Evolutionary conservation across 2,113 vertebrate genomes (phyloP).

Genomic region (Lagopus muta): DNA sequence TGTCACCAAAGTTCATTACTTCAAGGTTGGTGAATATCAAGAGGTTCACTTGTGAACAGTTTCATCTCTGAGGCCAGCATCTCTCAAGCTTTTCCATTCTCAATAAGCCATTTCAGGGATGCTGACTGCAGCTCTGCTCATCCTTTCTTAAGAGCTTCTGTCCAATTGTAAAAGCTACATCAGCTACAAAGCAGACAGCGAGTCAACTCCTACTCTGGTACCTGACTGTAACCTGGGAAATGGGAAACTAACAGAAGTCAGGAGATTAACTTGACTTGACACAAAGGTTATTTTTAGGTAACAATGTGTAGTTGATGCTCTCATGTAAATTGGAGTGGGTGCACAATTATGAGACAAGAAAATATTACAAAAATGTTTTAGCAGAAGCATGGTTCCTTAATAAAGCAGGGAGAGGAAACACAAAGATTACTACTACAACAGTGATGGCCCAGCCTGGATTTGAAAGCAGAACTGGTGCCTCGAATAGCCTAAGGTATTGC

Average conservation of each 20-base stretch:
- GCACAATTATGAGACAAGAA: neutral
- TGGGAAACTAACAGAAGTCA: neutral
- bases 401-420: neutral
- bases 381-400: neutral
- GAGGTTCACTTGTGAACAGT: neutral
- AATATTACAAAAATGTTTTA: neutral
- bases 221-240: neutral
- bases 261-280: constrained; percentile 5
- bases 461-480: constrained; percentile 2
- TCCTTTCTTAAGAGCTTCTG: neutral
- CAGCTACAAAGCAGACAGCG: neutral
- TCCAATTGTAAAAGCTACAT: neutral
- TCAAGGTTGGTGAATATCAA: neutral
- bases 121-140: neutral
- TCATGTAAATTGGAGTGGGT: neutral
- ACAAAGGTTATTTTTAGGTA: neutral
- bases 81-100: neutral
- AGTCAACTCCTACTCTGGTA: neutral
- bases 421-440: neutral
- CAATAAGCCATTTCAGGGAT: neutral
- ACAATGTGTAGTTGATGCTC: neutral
- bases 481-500: constrained; percentile 30
- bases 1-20: neutral
- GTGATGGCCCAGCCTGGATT: neutral
- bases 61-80: neutral